A percentile compares a stretch with the other conserved stretches of the same genome.
Conservation (phyloP, 2,888 invertebrate genomes). For the Drosophila heteroneura region DNA sequence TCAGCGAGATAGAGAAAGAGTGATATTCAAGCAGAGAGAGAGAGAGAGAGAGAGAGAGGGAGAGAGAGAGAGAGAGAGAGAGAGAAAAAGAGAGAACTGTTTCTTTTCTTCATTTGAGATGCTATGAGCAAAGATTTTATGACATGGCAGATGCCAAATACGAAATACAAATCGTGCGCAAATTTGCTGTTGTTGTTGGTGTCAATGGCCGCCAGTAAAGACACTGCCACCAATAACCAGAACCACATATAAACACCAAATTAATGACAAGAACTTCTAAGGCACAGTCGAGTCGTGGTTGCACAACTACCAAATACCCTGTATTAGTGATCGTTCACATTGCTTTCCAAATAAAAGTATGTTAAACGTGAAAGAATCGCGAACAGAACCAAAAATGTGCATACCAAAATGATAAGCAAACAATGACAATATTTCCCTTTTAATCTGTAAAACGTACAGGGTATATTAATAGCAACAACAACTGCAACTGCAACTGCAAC, state of each 20-base stretch:
- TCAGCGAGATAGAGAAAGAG: not conserved
- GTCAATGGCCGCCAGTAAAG: conserved; percentile 33
- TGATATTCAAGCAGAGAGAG: not conserved
- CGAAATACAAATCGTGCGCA: not conserved
- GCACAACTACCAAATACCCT: not conserved
- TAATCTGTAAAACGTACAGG: not conserved
- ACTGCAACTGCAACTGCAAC: not conserved
- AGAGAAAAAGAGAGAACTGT: no score
- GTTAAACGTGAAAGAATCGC: no score
- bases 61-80: not conserved
- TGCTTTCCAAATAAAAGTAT: no score
- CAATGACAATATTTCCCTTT: not conserved
- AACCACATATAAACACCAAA: conserved; percentile 16
- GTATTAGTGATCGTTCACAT: not conserved
- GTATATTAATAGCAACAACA: conserved; percentile 8
- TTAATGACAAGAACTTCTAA: conserved; percentile 6
- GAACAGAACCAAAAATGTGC: not conserved
- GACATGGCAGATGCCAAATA: conserved; percentile 39
- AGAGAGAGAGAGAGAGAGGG: not conserved
- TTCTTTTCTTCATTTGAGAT: not conserved
- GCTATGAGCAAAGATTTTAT: conserved; percentile 25
- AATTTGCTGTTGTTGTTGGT: conserved; percentile 4
- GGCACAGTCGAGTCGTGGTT: not conserved
- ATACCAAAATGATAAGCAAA: not conserved
- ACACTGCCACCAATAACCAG: conserved; percentile 21